These are phyloP conservation scores for Clepsis dumicolana DNA, from an alignment of 2,888 invertebrate species.

Conservation along the genomic window DNA sequence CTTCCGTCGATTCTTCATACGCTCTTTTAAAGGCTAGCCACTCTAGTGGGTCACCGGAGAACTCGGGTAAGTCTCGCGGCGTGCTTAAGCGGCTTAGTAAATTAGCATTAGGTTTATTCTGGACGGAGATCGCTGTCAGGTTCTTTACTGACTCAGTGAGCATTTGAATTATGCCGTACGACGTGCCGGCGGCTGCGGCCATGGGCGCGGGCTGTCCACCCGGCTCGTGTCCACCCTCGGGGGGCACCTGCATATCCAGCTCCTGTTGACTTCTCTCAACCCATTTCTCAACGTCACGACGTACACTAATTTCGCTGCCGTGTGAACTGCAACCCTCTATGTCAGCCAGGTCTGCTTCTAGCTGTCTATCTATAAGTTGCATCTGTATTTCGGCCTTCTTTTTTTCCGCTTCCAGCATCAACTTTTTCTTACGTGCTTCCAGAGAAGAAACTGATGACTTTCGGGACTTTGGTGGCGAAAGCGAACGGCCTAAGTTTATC, in stretches of 20 bases:
- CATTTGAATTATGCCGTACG: slow-evolving; percentile 1
- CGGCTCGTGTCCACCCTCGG: too few relatives aligned
- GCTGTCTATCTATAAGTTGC: slow-evolving; percentile 30
- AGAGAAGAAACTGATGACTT: too few relatives aligned
- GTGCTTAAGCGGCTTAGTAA: slow-evolving; percentile 8
- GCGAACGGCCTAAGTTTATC: background rate
- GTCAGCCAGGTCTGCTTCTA: slow-evolving; percentile 37
- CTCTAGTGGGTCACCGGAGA: slow-evolving; percentile 40
- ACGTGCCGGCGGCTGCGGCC: background rate
- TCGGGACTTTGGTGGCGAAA: too few relatives aligned
- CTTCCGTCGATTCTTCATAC: slow-evolving; percentile 46
- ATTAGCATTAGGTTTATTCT: background rate
- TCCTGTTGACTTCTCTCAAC: too few relatives aligned
- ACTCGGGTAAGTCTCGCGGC: slow-evolving; percentile 18
- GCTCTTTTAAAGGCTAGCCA: slow-evolving; percentile 50
- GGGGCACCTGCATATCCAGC: too few relatives aligned
- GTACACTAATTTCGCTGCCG: too few relatives aligned
- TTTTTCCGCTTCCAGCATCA: too few relatives aligned
- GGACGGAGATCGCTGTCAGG: background rate
- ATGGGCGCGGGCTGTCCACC: background rate
- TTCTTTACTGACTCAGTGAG: background rate
- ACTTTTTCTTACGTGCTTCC: too few relatives aligned
- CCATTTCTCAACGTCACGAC: too few relatives aligned
- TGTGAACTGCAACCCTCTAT: background rate
- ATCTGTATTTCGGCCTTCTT: slow-evolving; percentile 34